Percentiles rank a stretch among this genome's conserved stretches.
Evolutionary conservation across 2,888 invertebrate species (phyloP).

Genomic region (Metopia argyrocephala): DNA sequence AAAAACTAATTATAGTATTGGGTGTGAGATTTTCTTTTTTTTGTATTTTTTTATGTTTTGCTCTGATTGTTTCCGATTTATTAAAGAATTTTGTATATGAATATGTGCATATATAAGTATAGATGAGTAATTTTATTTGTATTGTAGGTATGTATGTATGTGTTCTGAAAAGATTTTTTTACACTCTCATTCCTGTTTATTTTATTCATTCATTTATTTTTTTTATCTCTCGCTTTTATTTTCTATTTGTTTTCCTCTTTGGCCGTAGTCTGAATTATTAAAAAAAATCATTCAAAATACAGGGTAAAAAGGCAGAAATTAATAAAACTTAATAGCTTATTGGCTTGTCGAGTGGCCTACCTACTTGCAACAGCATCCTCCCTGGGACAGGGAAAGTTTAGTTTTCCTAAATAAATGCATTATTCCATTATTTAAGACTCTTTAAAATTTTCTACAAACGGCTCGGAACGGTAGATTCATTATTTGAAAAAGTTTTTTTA

Average conservation of each 20-base stretch:
- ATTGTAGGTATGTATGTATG: background rate
- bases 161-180: background rate
- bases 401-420: too few species aligned
- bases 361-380: too few species aligned
- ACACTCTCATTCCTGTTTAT: too few species aligned
- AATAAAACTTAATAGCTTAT: too few species aligned
- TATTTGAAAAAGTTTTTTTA: too few species aligned
- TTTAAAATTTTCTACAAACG: too few species aligned
- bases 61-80: constrained; percentile 43
- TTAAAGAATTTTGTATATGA: background rate
- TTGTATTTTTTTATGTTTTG: constrained; percentile 31
- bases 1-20: background rate
- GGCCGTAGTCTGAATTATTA: constrained; percentile 8
- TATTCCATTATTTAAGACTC: too few species aligned
- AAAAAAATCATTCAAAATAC: background rate
- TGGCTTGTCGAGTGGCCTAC: too few species aligned
- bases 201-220: constrained; percentile 9
- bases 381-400: too few species aligned
- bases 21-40: constrained; percentile 21
- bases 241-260: background rate
- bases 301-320: background rate
- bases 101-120: background rate
- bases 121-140: too few species aligned
- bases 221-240: background rate
- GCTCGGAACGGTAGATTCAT: too few species aligned